Evolutionary conservation across 2,888 invertebrate genomes (phyloP), one percentile per base, ranked within the genome.

Genomic region (Erynnis tages): DNA sequence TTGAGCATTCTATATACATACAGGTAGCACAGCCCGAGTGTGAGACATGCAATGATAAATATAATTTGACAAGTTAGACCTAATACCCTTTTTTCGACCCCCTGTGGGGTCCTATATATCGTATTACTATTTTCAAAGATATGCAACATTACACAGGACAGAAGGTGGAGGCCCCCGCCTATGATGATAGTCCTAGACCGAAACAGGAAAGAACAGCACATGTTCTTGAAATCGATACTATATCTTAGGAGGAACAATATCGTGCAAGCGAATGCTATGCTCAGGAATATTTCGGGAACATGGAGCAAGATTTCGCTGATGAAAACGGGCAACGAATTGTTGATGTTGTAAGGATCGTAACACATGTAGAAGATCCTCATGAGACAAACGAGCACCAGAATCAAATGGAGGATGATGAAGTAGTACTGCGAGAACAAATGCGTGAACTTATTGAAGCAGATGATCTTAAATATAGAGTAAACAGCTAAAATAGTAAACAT

Each of bases 321-420:
- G 55, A 94, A 94, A 38, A 92, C 83, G 54, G 95, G 95, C 71
- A 97, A 91, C 0, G 94, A 95, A 55, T 92, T 92, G 56, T 94
- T 93, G n/a, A 95, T 93, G 71, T 97, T 97, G 75, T 98, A 98
- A 0, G 97, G 96, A 82, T 98, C 98, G 73, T 97, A 95, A 64
- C 97, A 95, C 63, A 98, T 91, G 73, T 96, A 97, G 65, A 96
- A 94, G 64, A 96, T 95, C 43, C 96, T 91, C 70, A 96, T 89
- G 11, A 94, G 91, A 71, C 97, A 96, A 34, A 97, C 94, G 7
- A 94, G 91, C 6, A 97, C 95, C 49, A 98, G 82, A 61, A 97
- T 92, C 41, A 96, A 82, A 82, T 97, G 96, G 14, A 97, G 91
- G 27, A 95, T 94, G 17, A 97, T 91, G 78, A 97, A 97, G 76